Percentiles rank a stretch among this genome's conserved stretches.
phyloP scores from a whole-genome alignment of 2,113 vertebrate species.

The Ceyx melanurus region DNA sequence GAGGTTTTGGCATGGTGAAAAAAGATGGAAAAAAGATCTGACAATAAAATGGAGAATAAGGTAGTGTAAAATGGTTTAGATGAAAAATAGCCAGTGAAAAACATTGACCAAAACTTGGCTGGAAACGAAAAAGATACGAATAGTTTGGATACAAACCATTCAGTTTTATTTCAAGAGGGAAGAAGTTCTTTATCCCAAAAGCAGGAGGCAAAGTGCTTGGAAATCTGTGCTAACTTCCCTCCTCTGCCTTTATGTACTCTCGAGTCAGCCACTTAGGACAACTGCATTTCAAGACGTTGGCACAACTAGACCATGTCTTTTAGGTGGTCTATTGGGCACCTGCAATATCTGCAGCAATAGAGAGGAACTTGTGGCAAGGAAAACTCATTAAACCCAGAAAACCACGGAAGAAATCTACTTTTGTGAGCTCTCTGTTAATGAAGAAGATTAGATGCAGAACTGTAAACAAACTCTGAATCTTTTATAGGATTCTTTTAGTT shows the following conservation, averaged over 20 bases:
- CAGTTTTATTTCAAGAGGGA: not conserved
- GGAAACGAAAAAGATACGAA: not conserved
- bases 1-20: not conserved
- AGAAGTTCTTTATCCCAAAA: not conserved
- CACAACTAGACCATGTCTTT: not conserved
- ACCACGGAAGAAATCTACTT: not conserved
- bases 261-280: not conserved
- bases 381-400: not conserved
- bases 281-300: not conserved
- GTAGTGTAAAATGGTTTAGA: not conserved
- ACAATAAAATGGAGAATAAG: not conserved
- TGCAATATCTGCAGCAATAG: not conserved
- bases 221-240: not conserved
- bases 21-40: not conserved
- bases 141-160: not conserved
- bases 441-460: not conserved
- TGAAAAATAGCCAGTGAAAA: not conserved
- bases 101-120: not conserved
- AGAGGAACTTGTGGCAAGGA: not conserved
- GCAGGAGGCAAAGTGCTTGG: not conserved
- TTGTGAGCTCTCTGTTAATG: not conserved
- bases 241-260: not conserved
- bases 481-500: not conserved
- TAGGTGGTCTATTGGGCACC: not conserved
- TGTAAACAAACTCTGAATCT: not conserved